Conservation (phyloP, 2,888 invertebrate species). For the Tenthredo amoena region DNA sequence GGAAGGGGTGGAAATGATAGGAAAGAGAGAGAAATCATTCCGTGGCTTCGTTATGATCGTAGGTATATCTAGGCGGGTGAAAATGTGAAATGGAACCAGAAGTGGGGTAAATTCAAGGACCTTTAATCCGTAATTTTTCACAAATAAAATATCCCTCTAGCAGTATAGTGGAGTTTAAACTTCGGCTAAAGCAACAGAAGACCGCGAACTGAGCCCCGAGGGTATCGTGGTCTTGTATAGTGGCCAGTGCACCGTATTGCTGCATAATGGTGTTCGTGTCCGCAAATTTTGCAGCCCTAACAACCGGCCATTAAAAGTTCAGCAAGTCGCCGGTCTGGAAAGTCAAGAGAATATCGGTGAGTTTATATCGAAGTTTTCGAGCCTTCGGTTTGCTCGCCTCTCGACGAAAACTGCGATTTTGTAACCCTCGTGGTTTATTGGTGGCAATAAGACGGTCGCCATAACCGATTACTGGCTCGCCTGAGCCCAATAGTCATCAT, state of each 20-base stretch:
- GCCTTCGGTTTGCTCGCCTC: neutral
- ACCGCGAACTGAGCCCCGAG: neutral
- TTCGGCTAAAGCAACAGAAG: constrained; percentile 4
- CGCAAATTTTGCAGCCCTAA: constrained; percentile 48
- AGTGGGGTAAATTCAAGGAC: neutral
- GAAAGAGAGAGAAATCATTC: constrained; percentile 2
- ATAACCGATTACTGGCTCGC: constrained; percentile 28
- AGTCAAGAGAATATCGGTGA: neutral
- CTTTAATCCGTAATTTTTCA: neutral
- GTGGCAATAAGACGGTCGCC: constrained; percentile 22
- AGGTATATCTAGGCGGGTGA: neutral
- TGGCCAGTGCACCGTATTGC: constrained; percentile 34
- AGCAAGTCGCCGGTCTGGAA: constrained; percentile 1
- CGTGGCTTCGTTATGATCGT: constrained; percentile 18
- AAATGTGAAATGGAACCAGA: neutral
- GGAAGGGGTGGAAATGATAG: constrained; percentile 8
- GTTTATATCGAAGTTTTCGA: constrained; percentile 38
- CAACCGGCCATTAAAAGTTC: constrained; percentile 54
- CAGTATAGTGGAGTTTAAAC: neutral
- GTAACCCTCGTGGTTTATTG: constrained; percentile 1
- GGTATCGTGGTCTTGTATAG: constrained; percentile 5
- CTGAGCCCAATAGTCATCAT: neutral
- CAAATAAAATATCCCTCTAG: neutral
- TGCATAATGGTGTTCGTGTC: constrained; percentile 52
- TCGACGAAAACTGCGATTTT: neutral